These are phyloP conservation scores for Cricetomys ansorgei DNA, from an alignment of 2,113 vertebrate genomes.

Conservation along the genomic window DNA sequence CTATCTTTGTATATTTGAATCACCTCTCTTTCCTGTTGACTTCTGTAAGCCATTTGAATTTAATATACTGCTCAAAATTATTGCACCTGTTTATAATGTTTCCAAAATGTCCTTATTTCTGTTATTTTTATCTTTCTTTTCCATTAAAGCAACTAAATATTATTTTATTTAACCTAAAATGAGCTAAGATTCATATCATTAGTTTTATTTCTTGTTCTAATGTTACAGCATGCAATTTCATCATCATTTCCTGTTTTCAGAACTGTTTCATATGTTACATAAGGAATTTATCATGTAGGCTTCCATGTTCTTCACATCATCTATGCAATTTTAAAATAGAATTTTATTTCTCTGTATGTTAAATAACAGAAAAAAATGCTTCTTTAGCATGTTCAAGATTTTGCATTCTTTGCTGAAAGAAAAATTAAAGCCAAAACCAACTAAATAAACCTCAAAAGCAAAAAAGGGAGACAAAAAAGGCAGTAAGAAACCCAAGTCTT, in stretches of 20 bases:
- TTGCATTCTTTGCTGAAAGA: not conserved
- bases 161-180: not conserved
- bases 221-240: not conserved
- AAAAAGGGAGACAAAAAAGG: not conserved
- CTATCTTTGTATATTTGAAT: not conserved
- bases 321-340: not conserved
- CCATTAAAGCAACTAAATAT: not conserved
- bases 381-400: not conserved
- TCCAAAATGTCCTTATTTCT: not conserved
- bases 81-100: not conserved
- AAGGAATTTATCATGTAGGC: not conserved
- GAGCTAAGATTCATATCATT: not conserved
- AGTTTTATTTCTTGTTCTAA: not conserved
- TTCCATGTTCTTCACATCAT: not conserved
- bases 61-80: not conserved
- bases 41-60: not conserved
- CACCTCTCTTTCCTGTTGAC: not conserved
- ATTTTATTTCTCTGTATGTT: not conserved
- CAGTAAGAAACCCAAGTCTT: not conserved
- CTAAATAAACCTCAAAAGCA: not conserved
- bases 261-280: not conserved
- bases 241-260: not conserved
- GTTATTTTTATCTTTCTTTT: not conserved
- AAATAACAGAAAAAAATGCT: not conserved
- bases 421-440: not conserved